phyloP scores from a whole-genome alignment of 1,140 invertebrate species.

The Drosophila parvula region DNA sequence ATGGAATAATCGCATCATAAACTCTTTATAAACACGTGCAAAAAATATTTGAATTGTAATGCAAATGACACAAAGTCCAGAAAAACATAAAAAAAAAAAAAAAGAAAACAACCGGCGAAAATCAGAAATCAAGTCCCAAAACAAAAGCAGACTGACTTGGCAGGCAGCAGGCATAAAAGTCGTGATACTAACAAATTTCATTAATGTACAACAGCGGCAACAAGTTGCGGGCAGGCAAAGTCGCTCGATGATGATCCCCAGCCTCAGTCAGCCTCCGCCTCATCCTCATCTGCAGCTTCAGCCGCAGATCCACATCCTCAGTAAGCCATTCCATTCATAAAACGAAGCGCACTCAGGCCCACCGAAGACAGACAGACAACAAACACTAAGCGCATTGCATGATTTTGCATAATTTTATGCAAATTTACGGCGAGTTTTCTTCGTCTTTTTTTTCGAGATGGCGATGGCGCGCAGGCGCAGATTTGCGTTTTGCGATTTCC shows the following conservation, averaged over 20 bases:
- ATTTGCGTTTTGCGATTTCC: slow-evolving; percentile 32
- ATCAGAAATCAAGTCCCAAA: slow-evolving; percentile 58
- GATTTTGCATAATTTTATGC: slow-evolving; percentile 84
- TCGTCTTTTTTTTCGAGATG: slow-evolving; percentile 1
- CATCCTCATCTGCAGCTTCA: not conserved
- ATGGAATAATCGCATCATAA: slow-evolving; percentile 49
- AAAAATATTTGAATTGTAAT: slow-evolving; percentile 67
- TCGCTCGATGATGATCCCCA: slow-evolving; percentile 42
- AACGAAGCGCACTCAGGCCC: slow-evolving; percentile 62
- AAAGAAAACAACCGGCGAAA: slow-evolving; percentile 23
- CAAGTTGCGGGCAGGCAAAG: slow-evolving; percentile 69
- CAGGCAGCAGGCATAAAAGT: slow-evolving; percentile 77
- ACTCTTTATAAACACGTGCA: slow-evolving; percentile 40
- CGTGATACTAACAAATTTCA: slow-evolving; percentile 83
- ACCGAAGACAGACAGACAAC: slow-evolving; percentile 52
- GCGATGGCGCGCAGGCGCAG: slow-evolving; percentile 49
- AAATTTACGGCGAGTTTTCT: slow-evolving; percentile 56
- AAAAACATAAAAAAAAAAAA: not conserved
- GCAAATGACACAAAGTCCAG: slow-evolving; percentile 38
- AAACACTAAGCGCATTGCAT: slow-evolving; percentile 82
- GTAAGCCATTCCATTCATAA: slow-evolving; percentile 74
- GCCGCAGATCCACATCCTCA: slow-evolving; percentile 18
- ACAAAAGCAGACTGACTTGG: slow-evolving; percentile 67
- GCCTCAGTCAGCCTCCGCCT: slow-evolving; percentile 1
- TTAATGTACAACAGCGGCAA: slow-evolving; percentile 81